A percentile compares a stretch with the other conserved stretches of the same genome.
Evolutionary conservation across 2,888 invertebrate genomes (phyloP).

Genomic region (Monoplex corrugatus): DNA sequence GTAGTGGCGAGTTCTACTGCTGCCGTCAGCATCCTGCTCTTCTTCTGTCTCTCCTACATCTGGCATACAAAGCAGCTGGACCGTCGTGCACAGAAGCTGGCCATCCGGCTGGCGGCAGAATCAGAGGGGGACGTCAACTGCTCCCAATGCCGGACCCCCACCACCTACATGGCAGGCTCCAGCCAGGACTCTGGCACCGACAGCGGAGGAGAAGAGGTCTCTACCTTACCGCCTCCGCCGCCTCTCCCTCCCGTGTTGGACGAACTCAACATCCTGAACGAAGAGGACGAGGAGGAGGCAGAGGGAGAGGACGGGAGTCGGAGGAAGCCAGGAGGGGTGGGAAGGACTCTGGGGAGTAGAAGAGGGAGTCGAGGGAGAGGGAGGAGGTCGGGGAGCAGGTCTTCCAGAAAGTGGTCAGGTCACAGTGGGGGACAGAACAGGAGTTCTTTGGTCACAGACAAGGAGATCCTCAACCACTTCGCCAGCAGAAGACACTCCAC

Average conservation of each 20-base stretch:
- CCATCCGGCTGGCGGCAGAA: conserved; percentile 67
- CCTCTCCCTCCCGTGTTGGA: conserved; percentile 27
- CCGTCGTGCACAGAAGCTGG: conserved; percentile 70
- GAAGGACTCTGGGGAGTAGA: conserved; percentile 53
- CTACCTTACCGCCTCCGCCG: conserved; percentile 36
- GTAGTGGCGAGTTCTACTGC: conserved; percentile 74
- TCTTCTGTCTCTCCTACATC: conserved; percentile 73
- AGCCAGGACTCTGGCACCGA: conserved; percentile 47
- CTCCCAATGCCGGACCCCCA: conserved; percentile 49
- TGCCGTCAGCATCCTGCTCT: conserved; percentile 72
- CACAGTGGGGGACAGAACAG: conserved; percentile 48
- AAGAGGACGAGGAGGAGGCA: conserved; percentile 52
- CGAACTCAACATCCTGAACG: conserved; percentile 44
- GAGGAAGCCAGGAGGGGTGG: conserved; percentile 30
- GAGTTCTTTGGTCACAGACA: conserved; percentile 68
- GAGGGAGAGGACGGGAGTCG: conserved; percentile 45
- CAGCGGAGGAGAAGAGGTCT: conserved; percentile 36
- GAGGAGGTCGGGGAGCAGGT: conserved; percentile 59
- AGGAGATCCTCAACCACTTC: conserved; percentile 69
- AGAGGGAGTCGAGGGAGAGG: conserved; percentile 59
- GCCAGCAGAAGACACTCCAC: conserved; percentile 75
- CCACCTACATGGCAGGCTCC: conserved; percentile 42
- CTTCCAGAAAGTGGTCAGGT: conserved; percentile 51
- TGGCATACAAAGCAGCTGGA: conserved; percentile 73
- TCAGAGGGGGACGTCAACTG: conserved; percentile 57